Conservation (phyloP, 2,888 invertebrate genomes). For the Buathra laborator region DNA sequence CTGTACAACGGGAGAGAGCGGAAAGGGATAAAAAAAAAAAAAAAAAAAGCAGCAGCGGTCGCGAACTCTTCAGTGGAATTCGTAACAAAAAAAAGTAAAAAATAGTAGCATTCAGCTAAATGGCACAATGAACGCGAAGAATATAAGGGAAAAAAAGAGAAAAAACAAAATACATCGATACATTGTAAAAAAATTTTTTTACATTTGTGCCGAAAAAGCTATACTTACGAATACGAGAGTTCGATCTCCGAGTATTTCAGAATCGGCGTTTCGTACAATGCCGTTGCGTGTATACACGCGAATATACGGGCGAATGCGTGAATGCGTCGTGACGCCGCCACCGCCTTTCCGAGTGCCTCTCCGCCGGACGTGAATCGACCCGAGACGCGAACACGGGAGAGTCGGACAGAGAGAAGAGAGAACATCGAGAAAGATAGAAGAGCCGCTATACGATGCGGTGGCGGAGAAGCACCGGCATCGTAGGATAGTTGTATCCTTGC, state of each 20-base stretch:
- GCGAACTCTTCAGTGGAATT: too few relatives aligned
- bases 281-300: slow-evolving; percentile 1
- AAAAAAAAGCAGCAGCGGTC: too few relatives aligned
- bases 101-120: too few relatives aligned
- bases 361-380: slow-evolving; percentile 51
- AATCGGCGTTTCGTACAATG: neutral
- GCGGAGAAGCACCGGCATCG: neutral
- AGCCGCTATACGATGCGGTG: neutral
- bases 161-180: neutral
- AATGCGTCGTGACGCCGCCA: slow-evolving; percentile 38
- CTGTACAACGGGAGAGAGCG: too few relatives aligned
- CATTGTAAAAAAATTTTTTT: neutral
- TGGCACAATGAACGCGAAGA: too few relatives aligned
- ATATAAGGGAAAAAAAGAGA: too few relatives aligned
- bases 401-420: neutral
- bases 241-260: neutral
- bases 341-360: slow-evolving; percentile 19
- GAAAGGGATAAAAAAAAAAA: too few relatives aligned
- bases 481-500: slow-evolving; percentile 42
- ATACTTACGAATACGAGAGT: neutral
- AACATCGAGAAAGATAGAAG: neutral
- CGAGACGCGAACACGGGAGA: slow-evolving; percentile 11
- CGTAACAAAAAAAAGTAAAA: too few relatives aligned
- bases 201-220: neutral
- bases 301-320: slow-evolving; percentile 57